Base-by-base conservation (phyloP, 2,113 vertebrate species). In the Pseudolaguvia tuberculata region DNA sequence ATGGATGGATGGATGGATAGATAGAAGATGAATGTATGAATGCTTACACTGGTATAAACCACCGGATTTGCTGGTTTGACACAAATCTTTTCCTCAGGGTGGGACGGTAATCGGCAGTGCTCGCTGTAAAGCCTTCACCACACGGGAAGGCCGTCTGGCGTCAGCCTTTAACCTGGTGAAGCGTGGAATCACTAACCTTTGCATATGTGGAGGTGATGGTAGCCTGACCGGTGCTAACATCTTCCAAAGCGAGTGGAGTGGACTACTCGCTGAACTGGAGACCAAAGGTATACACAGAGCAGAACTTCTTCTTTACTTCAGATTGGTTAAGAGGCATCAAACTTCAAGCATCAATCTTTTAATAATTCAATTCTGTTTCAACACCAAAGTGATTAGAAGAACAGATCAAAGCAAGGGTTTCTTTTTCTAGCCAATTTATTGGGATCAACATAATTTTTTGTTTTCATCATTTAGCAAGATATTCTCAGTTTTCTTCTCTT, bases 31-130 rank as follows among this genome's bases (percentile, higher is more conserved):
- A 9, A 42, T 35, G 31, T 3, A 35, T 42, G 39, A 9, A 42
- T 42, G 21, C 47, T 21, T 61, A 3, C 20, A 62, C 39, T 23
- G n/a, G 61, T 5, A 9, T 63, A 39, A 23, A 45, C 14, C 14
- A 1, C 39, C 47, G 2, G 39, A 47, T 65, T 47, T 52, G 59
- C 48, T 55, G 2, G 21, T 65, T 53, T 66, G 51, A 45, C 53
- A 17, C 7, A 50, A 47, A 35, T 57, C 39, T 78, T 21, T 62
- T 56, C 4, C 57, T 10, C 84, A 98, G 96, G 95, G 96, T 0
- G 95, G 96, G 29, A 98, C 95, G 0, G 81, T 96, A 82, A 98
- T 98, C 0, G 96, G 95, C 72, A 98, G 95, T 0, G 96, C 96
- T 17, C 93, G 96, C 73, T 98, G 96, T 84, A 93, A 95, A 80